Evolutionary conservation across 2,797 vertebrate species (phyloP).

Genomic region (Masticophis lateralis): DNA sequence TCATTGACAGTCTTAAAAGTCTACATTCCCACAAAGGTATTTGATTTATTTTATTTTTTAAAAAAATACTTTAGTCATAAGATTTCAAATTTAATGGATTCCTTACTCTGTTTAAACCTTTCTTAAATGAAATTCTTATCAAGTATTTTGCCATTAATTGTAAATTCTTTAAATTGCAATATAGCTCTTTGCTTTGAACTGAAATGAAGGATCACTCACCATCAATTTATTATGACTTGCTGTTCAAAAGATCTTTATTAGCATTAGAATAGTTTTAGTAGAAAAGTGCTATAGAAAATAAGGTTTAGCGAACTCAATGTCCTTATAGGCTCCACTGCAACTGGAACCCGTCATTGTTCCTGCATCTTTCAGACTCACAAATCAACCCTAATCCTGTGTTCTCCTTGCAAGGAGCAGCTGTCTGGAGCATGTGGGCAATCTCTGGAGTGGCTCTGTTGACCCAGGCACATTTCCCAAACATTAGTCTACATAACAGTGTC

Average conservation of each 20-base stretch:
- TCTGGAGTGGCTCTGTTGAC: background rate
- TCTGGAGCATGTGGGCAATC: background rate
- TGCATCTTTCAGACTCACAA: background rate
- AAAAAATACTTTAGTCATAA: background rate
- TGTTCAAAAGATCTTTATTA: background rate
- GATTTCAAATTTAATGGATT: background rate
- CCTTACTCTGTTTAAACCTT: background rate
- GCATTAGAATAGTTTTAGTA: background rate
- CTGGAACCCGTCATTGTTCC: background rate
- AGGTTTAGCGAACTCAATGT: background rate
- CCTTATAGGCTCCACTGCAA: background rate
- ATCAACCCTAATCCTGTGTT: background rate
- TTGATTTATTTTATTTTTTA: background rate
- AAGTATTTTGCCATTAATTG: background rate
- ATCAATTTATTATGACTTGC: background rate
- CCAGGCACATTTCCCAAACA: background rate
- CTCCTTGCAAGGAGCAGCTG: background rate
- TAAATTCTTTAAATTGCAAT: background rate
- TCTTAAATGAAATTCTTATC: background rate
- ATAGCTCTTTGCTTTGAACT: background rate
- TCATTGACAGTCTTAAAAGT: background rate
- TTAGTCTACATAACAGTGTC: background rate
- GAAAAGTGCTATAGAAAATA: background rate
- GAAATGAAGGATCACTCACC: background rate
- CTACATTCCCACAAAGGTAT: background rate